A percentile compares a stretch with the other conserved stretches of the same genome.
phyloP scores from a whole-genome alignment of 1,140 invertebrate genomes.

The Orchesella cincta region DNA sequence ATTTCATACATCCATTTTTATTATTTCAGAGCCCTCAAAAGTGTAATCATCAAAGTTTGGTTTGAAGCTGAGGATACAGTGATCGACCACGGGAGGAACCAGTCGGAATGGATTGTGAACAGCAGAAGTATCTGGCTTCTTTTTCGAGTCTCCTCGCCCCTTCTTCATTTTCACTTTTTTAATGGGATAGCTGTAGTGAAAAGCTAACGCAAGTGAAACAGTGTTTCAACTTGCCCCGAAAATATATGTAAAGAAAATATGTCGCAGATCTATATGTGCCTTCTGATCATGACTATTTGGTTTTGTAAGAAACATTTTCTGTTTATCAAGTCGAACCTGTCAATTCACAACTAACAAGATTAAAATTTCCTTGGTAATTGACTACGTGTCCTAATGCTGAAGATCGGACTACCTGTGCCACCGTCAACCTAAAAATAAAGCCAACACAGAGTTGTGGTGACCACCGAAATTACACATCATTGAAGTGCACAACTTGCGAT shows the following conservation, averaged over 20 bases:
- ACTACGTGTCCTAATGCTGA: no score
- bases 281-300: neutral
- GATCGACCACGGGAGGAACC: neutral
- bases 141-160: neutral
- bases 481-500: neutral
- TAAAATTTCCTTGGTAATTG: no score
- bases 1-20: constrained; percentile 8
- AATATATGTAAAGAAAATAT: neutral
- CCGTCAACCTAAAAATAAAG: neutral
- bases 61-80: neutral
- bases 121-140: neutral
- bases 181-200: neutral
- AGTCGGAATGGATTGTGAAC: neutral
- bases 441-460: neutral
- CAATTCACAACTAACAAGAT: no score
- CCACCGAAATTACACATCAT: neutral
- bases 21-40: constrained; percentile 8
- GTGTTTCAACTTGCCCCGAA: no score
- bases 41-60: neutral
- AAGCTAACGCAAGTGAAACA: neutral
- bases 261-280: neutral
- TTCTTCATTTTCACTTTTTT: neutral
- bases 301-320: neutral
- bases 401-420: neutral
- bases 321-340: no score